Evolutionary conservation across 2,888 invertebrate species (phyloP).

Genomic region (Lypha dubia): DNA sequence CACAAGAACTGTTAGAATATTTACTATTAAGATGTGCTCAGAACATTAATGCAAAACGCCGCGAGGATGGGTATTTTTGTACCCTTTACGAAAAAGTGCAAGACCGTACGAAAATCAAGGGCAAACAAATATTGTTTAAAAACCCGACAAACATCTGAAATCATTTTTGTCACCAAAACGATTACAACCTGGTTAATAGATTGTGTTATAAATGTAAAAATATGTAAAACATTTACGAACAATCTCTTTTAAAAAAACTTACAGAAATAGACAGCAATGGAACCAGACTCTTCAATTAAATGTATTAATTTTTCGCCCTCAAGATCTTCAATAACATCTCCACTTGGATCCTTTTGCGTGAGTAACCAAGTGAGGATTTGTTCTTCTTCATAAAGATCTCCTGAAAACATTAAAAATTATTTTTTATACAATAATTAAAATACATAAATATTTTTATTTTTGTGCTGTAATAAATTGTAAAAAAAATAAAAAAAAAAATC

Average conservation of each 20-base stretch:
- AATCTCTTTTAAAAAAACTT: constrained; percentile 84
- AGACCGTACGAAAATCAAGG: too few relatives aligned
- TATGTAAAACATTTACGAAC: constrained; percentile 3
- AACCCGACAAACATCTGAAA: constrained; percentile 47
- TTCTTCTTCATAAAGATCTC: constrained; percentile 93
- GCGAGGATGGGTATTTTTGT: too few relatives aligned
- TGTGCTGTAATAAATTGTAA: neutral
- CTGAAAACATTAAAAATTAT: constrained; percentile 80
- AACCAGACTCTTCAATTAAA: constrained; percentile 91
- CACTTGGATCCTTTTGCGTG: constrained; percentile 95
- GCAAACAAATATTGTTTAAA: neutral
- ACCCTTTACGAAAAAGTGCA: too few relatives aligned
- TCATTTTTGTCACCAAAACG: constrained; percentile 79
- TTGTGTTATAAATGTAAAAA: constrained; percentile 29
- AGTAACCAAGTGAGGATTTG: constrained; percentile 95
- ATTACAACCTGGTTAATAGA: constrained; percentile 77
- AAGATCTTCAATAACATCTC: constrained; percentile 94
- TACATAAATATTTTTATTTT: too few relatives aligned
- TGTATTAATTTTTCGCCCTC: constrained; percentile 91
- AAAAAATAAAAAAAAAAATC: neutral
- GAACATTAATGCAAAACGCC: too few relatives aligned
- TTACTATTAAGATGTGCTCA: too few relatives aligned
- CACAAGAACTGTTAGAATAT: too few relatives aligned
- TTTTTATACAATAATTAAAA: neutral
- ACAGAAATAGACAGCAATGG: constrained; percentile 96